phyloP scores from a whole-genome alignment of 2,797 vertebrate genomes.

The Anableps anableps region DNA sequence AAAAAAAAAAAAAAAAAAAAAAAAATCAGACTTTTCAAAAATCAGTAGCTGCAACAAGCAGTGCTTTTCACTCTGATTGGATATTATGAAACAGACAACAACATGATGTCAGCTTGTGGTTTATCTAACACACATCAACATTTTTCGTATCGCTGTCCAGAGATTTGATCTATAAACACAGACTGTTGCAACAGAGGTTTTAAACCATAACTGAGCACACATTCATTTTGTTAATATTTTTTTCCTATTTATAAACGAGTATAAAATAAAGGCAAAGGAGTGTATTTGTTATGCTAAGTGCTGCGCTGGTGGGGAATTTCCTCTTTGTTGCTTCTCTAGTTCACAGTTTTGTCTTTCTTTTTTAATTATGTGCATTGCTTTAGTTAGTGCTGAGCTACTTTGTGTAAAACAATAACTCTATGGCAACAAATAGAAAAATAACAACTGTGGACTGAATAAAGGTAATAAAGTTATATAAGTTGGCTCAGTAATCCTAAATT shows the following conservation, averaged over 20 bases:
- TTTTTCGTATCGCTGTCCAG: not conserved
- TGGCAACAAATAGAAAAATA: not conserved
- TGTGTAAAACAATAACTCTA: not conserved
- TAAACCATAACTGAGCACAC: not conserved
- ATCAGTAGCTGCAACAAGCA: not conserved
- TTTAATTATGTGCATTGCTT: not conserved
- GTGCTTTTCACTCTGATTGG: not conserved
- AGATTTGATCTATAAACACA: not conserved
- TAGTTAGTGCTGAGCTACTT: not conserved
- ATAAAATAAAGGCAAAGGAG: not conserved
- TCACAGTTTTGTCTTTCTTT: not conserved
- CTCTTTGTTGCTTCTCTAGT: not conserved
- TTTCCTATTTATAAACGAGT: not conserved
- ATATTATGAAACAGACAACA: not conserved
- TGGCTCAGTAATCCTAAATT: not conserved
- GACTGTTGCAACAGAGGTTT: not conserved
- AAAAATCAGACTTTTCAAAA: not conserved
- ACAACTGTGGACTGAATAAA: not conserved
- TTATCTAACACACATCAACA: not conserved
- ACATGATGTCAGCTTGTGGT: not conserved
- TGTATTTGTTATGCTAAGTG: not conserved
- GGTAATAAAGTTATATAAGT: too few relatives aligned
- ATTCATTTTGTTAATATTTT: too few relatives aligned
- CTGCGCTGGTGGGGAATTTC: not conserved
- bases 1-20: too few relatives aligned